Evolutionary conservation across 2,797 vertebrate genomes (phyloP).

Genomic region (Xyrichtys novacula): DNA sequence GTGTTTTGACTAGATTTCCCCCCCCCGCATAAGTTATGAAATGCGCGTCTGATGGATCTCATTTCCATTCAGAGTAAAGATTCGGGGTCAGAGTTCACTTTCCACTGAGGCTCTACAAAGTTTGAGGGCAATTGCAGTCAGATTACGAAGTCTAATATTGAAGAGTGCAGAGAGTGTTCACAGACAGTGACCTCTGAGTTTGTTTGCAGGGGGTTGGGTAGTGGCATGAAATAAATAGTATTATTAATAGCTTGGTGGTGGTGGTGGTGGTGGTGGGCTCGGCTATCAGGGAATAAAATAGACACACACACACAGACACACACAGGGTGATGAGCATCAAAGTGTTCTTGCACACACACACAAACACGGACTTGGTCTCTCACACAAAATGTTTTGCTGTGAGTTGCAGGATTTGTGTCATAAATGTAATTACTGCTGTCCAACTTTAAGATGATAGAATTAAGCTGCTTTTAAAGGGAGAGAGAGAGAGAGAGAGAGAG

Average conservation of each 20-base stretch:
- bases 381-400: conserved; percentile 70
- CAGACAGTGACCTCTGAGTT: conserved; percentile 31
- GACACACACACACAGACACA: conserved; percentile 2
- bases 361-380: conserved; percentile 7
- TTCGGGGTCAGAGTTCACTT: conserved; percentile 11
- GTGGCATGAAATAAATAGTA: conserved; percentile 42
- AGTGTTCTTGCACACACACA: conserved; percentile 12
- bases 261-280: conserved; percentile 27
- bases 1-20: neutral
- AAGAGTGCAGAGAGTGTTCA: neutral
- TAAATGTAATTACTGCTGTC: conserved; percentile 86
- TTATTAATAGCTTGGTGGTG: conserved; percentile 47
- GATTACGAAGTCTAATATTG: conserved; percentile 12
- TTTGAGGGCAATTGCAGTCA: conserved; percentile 21
- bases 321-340: conserved; percentile 44
- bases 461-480: conserved; percentile 82
- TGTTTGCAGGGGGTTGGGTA: conserved; percentile 21
- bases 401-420: conserved; percentile 84
- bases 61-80: conserved; percentile 9
- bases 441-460: conserved; percentile 82
- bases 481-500: conserved; percentile 2
- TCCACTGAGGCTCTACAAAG: conserved; percentile 1
- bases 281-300: conserved; percentile 39
- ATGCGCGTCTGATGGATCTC: conserved; percentile 3
- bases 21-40: neutral